Percentiles rank a stretch among this genome's conserved stretches.
Conservation (phyloP, 1,140 invertebrate species). For the Plectrocnemia conspersa region DNA sequence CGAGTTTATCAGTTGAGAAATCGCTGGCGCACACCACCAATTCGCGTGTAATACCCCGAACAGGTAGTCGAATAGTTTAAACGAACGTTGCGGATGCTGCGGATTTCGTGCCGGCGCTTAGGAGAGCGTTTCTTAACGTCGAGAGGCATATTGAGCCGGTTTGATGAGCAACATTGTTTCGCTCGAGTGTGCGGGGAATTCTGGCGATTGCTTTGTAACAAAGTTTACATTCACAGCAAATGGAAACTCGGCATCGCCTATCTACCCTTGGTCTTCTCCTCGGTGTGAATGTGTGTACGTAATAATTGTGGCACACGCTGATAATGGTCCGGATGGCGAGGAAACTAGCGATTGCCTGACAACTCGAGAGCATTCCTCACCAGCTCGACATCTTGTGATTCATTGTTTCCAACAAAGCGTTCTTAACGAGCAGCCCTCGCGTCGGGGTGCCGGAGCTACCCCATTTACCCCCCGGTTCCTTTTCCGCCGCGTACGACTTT, state of each 20-base stretch:
- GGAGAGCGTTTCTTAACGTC: too few species aligned
- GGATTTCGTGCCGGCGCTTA: too few species aligned
- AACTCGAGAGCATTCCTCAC: not conserved
- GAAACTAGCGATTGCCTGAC: not conserved
- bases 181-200: too few species aligned
- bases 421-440: not conserved
- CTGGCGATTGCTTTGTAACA: conserved; percentile 26
- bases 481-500: too few species aligned
- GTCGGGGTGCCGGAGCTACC: not conserved
- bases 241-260: conserved; percentile 16
- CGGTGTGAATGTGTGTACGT: too few species aligned
- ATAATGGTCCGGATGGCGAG: conserved; percentile 13
- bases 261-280: conserved; percentile 5
- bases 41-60: too few species aligned
- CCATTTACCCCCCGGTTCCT: not conserved
- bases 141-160: not conserved
- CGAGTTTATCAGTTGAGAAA: too few species aligned
- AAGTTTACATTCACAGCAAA: conserved; percentile 18
- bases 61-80: too few species aligned
- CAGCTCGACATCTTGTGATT: not conserved
- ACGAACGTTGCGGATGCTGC: too few species aligned
- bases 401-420: not conserved
- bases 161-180: conserved; percentile 12
- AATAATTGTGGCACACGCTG: conserved; percentile 18
- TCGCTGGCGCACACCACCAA: too few species aligned